Percentiles rank a stretch among this genome's conserved stretches.
Evolutionary conservation across 2,113 vertebrate species (phyloP).

Genomic region (Telmatochromis bifrenatus): DNA sequence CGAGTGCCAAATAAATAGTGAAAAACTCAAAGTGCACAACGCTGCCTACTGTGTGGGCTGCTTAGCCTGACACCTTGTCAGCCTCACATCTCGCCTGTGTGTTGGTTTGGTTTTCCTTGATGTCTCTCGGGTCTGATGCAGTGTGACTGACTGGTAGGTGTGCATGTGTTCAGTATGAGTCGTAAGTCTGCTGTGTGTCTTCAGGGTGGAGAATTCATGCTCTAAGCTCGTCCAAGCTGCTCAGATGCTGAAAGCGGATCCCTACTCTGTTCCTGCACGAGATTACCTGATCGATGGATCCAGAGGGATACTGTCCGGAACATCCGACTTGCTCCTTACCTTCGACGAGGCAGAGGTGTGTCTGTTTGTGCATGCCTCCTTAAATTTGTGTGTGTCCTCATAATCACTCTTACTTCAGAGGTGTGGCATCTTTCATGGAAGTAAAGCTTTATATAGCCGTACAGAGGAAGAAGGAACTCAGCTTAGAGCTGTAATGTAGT

Average conservation of each 20-base stretch:
- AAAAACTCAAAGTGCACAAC: background rate
- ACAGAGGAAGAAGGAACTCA: slow-evolving; percentile 41
- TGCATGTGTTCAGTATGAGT: background rate
- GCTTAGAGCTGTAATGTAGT: slow-evolving; percentile 38
- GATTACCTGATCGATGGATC: slow-evolving; percentile 98
- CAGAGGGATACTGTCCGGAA: slow-evolving; percentile 94
- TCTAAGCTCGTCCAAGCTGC: slow-evolving; percentile 93
- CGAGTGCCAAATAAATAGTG: background rate
- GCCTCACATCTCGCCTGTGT: background rate
- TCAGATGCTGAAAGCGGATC: slow-evolving; percentile 93
- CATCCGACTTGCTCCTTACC: slow-evolving; percentile 93
- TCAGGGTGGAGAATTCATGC: slow-evolving; percentile 93
- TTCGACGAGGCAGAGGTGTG: slow-evolving; percentile 96
- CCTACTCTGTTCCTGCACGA: slow-evolving; percentile 95
- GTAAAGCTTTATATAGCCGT: slow-evolving; percentile 52
- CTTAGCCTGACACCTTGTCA: background rate
- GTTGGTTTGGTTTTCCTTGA: background rate
- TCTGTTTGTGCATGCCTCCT: slow-evolving; percentile 9
- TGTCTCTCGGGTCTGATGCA: background rate
- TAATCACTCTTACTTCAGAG: slow-evolving; percentile 11
- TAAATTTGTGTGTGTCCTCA: background rate
- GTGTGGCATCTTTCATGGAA: slow-evolving; percentile 45
- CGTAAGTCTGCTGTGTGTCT: background rate
- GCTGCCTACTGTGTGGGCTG: background rate
- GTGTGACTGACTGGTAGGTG: background rate